These are phyloP conservation scores for Chromobotia macracanthus DNA, from an alignment of 2,797 vertebrate genomes.

Conservation along the genomic window DNA sequence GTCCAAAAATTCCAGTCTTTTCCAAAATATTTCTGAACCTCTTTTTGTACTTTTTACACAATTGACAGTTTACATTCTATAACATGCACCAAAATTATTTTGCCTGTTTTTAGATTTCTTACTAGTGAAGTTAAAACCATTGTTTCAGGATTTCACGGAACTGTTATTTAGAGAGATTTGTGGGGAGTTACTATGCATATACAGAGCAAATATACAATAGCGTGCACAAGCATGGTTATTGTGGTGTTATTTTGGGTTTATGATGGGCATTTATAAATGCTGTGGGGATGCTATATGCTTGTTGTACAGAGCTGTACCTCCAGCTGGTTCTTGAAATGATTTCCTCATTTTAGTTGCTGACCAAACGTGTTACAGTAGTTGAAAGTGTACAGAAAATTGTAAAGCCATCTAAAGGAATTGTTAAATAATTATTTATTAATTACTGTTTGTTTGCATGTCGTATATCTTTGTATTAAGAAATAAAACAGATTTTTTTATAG, in stretches of 20 bases:
- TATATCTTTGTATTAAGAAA: slow-evolving; percentile 72
- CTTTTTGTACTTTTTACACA: slow-evolving; percentile 64
- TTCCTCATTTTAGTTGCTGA: slow-evolving; percentile 1
- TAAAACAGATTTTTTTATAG: slow-evolving; percentile 66
- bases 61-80: slow-evolving; percentile 10
- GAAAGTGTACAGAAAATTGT: slow-evolving; percentile 44
- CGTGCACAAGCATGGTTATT: neutral
- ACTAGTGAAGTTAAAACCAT: slow-evolving; percentile 19
- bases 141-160: neutral
- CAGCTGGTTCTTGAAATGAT: slow-evolving; percentile 17
- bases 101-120: slow-evolving; percentile 63
- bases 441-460: slow-evolving; percentile 63
- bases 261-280: slow-evolving; percentile 8
- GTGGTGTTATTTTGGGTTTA: slow-evolving; percentile 4
- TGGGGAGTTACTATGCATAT: slow-evolving; percentile 32
- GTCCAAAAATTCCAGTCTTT: slow-evolving; percentile 46
- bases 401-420: no score
- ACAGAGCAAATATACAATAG: neutral
- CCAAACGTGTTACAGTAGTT: neutral
- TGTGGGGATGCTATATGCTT: slow-evolving; percentile 31
- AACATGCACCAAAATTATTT: slow-evolving; percentile 21
- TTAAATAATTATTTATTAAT: no score
- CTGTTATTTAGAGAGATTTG: slow-evolving; percentile 18
- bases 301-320: slow-evolving; percentile 28
- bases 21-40: slow-evolving; percentile 61